Conservation (phyloP, 2,888 invertebrate species). For the Stramonita haemastoma region DNA sequence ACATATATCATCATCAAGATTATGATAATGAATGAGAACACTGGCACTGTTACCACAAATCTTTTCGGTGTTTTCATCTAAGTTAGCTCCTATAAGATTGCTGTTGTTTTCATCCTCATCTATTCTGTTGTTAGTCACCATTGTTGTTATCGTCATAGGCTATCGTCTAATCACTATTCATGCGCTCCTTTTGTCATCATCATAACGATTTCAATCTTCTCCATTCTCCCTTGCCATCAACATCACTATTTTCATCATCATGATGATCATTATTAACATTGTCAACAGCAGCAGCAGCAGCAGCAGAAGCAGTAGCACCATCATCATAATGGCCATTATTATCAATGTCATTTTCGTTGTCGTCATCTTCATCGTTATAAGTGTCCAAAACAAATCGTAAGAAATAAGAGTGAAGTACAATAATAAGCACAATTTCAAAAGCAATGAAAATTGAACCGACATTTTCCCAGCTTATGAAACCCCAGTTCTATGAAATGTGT, state of each 20-base stretch:
- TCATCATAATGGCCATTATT: neutral
- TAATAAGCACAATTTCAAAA: neutral
- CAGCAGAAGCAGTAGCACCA: neutral
- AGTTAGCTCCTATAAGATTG: neutral
- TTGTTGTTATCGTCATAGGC: neutral
- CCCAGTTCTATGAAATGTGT: neutral
- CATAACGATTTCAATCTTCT: neutral
- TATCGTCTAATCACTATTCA: neutral
- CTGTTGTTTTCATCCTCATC: neutral
- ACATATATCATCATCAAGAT: neutral
- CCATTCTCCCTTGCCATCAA: neutral
- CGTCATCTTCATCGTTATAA: neutral
- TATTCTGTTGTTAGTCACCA: neutral
- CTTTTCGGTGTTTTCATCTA: neutral
- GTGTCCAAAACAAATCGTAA: neutral
- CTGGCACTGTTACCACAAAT: too few relatives aligned
- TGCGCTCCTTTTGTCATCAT: neutral
- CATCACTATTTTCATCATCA: neutral
- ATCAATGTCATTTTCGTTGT: neutral
- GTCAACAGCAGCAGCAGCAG: neutral
- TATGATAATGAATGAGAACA: too few relatives aligned
- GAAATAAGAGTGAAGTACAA: neutral
- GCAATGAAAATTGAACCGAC: neutral
- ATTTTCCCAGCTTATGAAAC: neutral
- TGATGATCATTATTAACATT: neutral